Conservation (phyloP, 2,888 invertebrate genomes). For the Neuroscelio doddi region DNA sequence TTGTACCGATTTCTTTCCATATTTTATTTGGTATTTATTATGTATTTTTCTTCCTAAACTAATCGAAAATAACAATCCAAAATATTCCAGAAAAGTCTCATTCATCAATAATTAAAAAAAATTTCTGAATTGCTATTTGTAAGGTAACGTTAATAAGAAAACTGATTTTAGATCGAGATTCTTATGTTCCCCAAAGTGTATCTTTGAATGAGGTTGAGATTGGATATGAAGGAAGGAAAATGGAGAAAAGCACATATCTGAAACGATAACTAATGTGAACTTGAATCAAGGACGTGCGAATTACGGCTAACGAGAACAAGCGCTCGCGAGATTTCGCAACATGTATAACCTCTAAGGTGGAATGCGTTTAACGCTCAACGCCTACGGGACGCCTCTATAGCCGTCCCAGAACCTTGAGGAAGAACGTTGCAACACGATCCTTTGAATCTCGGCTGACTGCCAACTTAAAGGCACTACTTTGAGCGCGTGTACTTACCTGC, state of each 20-base stretch:
- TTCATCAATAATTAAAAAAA: too few species aligned
- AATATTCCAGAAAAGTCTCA: too few species aligned
- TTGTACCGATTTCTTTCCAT: too few species aligned
- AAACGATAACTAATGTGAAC: slow-evolving; percentile 64
- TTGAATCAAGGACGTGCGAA: slow-evolving; percentile 69
- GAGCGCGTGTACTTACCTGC: slow-evolving; percentile 49
- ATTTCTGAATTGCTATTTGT: too few species aligned
- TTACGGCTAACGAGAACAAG: slow-evolving; percentile 67
- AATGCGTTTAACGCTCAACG: slow-evolving; percentile 72
- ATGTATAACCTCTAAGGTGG: slow-evolving; percentile 69
- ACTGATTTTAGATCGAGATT: too few species aligned
- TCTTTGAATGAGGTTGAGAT: too few species aligned
- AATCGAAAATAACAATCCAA: too few species aligned
- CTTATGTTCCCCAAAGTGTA: too few species aligned
- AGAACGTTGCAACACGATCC: slow-evolving; percentile 71
- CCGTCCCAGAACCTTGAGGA: slow-evolving; percentile 69
- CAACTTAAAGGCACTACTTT: slow-evolving; percentile 59
- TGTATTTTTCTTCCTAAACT: too few species aligned
- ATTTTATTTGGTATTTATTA: too few species aligned
- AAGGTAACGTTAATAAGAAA: too few species aligned
- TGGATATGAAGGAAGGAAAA: too few species aligned
- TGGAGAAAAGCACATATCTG: slow-evolving; percentile 24
- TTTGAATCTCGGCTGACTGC: slow-evolving; percentile 68
- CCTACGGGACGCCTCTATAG: slow-evolving; percentile 70
- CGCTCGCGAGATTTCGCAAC: slow-evolving; percentile 62